A percentile compares a stretch with the other conserved stretches of the same genome.
phyloP scores from a whole-genome alignment of 92 coral and sea anemone genomes.

The Phenganax subtilis region DNA sequence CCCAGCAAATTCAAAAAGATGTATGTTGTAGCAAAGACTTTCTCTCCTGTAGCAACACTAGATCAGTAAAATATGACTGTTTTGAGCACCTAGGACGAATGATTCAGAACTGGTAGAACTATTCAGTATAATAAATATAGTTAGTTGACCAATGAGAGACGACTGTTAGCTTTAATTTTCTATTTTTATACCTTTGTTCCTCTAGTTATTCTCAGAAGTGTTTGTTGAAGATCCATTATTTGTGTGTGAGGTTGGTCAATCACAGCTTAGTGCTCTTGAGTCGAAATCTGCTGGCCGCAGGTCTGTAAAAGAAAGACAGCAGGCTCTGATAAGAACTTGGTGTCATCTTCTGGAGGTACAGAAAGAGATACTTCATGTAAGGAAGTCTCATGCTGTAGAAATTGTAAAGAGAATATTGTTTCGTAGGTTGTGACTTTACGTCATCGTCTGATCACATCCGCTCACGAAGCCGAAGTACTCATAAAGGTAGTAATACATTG shows the following conservation, averaged over 20 bases:
- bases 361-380: too few relatives aligned
- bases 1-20: conserved; percentile 90
- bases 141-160: background rate
- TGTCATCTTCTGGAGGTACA: conserved; percentile 78
- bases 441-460: conserved; percentile 80
- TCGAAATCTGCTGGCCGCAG: conserved; percentile 83
- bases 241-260: conserved; percentile 96
- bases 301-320: conserved; percentile 86
- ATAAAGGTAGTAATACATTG: conserved; percentile 64
- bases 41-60: too few relatives aligned
- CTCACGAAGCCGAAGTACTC: conserved; percentile 84
- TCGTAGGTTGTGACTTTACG: conserved; percentile 80
- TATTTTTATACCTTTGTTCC: background rate
- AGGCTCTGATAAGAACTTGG: conserved; percentile 73
- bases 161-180: background rate
- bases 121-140: background rate
- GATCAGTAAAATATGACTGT: too few relatives aligned
- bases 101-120: background rate
- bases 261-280: conserved; percentile 74
- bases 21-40: conserved; percentile 44
- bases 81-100: too few relatives aligned
- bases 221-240: conserved; percentile 92
- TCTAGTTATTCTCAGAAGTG: conserved; percentile 85
- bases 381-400: too few relatives aligned
- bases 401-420: background rate